These are phyloP conservation scores for Chymomyza fuscimana DNA, from an alignment of 2,888 invertebrate species.

Conservation along the genomic window DNA sequence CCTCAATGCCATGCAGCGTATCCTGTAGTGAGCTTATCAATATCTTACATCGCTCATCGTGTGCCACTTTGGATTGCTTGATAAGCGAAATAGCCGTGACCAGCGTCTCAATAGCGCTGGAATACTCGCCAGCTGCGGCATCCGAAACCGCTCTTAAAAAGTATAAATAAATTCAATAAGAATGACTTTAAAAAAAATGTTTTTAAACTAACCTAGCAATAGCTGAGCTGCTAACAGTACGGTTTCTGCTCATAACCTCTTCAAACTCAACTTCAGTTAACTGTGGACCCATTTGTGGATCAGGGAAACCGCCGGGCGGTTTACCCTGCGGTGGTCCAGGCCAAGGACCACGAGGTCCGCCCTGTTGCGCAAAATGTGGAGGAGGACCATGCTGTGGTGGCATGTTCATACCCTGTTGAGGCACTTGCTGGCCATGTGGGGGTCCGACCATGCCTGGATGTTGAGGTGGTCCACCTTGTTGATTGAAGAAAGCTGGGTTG, in stretches of 20 bases:
- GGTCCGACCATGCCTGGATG: constrained; percentile 81
- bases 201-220: constrained; percentile 83
- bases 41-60: constrained; percentile 98
- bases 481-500: constrained; percentile 97
- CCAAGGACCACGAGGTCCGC: constrained; percentile 86
- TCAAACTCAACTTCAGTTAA: constrained; percentile 97
- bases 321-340: constrained; percentile 81
- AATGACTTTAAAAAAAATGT: neutral
- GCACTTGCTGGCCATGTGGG: constrained; percentile 81
- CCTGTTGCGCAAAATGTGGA: constrained; percentile 85
- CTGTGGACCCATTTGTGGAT: constrained; percentile 81
- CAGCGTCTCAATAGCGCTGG: constrained; percentile 98
- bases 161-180: neutral
- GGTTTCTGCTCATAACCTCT: constrained; percentile 97
- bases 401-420: constrained; percentile 79
- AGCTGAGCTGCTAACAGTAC: constrained; percentile 98
- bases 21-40: constrained; percentile 97
- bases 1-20: constrained; percentile 97
- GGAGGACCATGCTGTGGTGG: constrained; percentile 84
- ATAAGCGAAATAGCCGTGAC: constrained; percentile 99
- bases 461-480: constrained; percentile 80
- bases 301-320: constrained; percentile 77
- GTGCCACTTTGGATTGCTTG: constrained; percentile 93
- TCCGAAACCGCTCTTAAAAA: constrained; percentile 93
- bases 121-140: constrained; percentile 98